Base-by-base conservation (phyloP, 2,888 invertebrate species). In the Diadromus collaris region DNA sequence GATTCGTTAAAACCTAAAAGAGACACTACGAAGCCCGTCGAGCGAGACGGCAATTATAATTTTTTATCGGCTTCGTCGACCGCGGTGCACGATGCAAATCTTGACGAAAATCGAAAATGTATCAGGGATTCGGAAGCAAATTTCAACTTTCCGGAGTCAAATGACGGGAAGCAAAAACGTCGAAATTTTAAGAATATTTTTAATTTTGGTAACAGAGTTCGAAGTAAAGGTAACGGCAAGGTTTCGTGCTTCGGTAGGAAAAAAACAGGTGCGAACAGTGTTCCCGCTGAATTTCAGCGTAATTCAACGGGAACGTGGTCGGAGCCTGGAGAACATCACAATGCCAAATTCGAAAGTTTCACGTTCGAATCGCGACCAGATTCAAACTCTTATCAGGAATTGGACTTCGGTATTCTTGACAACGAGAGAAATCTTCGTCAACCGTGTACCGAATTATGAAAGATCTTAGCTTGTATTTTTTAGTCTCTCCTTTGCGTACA, bases 391-490 rank as follows among this genome's bases (percentile, higher is more conserved):
- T 73, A 64, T 41, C 41, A 44, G 19, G 60, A 58, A 51, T 38
- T 44, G 56, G 44, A 41, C 19, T 24, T 48, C 5, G 41, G 16
- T 13, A n/a, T 6, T 7, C 32, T 10, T 7, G 10, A n/a, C 27
- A 46, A 67, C 4, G 64, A 68, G n/a, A 58, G 56, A 41, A 51
- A 38, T 38, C 16, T 44, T 19, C 44, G 64, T 1, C n/a, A 34
- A 19, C 72, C 68, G 10, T 64, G 72, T 19, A 79, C 76, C n/a
- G 60, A 69, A 44, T 68, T 79, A 16, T 76, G 32, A 58, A 27
- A 56, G 5, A 3, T 46, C 29, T 27, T 56, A n/a, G 54, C 6
- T 16, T 27, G 6, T 51, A 51, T 27, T 56, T 54, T 29, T 56
- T 6, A 56, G 16, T 16, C 16, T 27, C 16, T 29, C 13, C 5